Conservation (phyloP, 2,888 invertebrate species). For the Apodemia mormo region DNA sequence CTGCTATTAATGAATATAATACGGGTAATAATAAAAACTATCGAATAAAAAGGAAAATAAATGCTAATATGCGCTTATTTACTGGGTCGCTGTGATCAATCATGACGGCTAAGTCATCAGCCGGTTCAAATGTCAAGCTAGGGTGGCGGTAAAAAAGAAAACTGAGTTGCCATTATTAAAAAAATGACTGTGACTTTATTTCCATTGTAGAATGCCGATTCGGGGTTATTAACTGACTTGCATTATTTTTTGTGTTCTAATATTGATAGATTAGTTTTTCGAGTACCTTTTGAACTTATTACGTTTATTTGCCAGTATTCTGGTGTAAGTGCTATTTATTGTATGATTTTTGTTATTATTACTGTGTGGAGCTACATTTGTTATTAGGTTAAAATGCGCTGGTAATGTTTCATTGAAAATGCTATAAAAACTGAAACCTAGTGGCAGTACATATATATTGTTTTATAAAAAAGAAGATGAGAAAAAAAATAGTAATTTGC, state of each 20-base stretch:
- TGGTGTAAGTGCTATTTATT: constrained; percentile 36
- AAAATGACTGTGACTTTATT: constrained; percentile 82
- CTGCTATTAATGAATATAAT: background rate
- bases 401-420: no score
- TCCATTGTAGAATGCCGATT: constrained; percentile 80
- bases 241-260: constrained; percentile 81
- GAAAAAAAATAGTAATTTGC: no score
- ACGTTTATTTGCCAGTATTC: constrained; percentile 48
- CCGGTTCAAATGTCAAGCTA: constrained; percentile 81
- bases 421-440: no score
- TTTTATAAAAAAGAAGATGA: no score
- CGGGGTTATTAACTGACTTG: constrained; percentile 82
- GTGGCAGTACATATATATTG: no score
- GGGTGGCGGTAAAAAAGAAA: constrained; percentile 79
- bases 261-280: constrained; percentile 80
- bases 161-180: constrained; percentile 79
- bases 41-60: constrained; percentile 70
- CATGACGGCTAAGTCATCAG: constrained; percentile 78
- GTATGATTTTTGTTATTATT: background rate
- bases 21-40: constrained; percentile 62
- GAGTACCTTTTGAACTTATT: constrained; percentile 70
- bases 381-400: no score
- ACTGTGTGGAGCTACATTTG: background rate
- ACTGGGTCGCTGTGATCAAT: constrained; percentile 77
- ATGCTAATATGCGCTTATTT: constrained; percentile 81